Evolutionary conservation across 2,888 invertebrate genomes (phyloP).

Genomic region (Drosophila longiperda): DNA sequence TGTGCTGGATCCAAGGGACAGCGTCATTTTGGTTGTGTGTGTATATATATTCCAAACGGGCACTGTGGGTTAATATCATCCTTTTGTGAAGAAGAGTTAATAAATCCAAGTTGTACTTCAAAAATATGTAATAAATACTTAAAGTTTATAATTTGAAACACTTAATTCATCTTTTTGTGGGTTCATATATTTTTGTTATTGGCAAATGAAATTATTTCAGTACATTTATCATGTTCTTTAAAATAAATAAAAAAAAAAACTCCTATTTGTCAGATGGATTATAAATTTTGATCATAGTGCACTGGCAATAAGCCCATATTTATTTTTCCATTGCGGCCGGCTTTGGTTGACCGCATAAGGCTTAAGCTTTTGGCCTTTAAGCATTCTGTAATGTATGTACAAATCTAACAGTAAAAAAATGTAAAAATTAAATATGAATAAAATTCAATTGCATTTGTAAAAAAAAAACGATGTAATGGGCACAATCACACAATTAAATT

Average conservation of each 20-base stretch:
- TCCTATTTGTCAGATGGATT: neutral
- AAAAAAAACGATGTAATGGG: constrained; percentile 28
- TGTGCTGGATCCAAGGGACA: constrained; percentile 57
- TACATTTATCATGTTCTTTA: neutral
- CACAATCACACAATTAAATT: constrained; percentile 59
- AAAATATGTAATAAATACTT: neutral
- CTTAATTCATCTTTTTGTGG: neutral
- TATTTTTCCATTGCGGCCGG: constrained; percentile 76
- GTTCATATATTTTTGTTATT: neutral
- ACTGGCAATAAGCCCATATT: constrained; percentile 62
- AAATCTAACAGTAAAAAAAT: constrained; percentile 59
- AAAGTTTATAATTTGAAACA: neutral
- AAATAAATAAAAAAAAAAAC: neutral
- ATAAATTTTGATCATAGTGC: constrained; percentile 3
- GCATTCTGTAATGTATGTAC: constrained; percentile 66
- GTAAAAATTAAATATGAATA: constrained; percentile 17
- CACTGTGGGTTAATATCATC: neutral
- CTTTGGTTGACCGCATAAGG: constrained; percentile 73
- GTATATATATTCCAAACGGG: neutral
- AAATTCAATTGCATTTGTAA: constrained; percentile 34
- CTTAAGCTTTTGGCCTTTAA: constrained; percentile 79
- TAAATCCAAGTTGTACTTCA: neutral
- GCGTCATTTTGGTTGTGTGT: constrained; percentile 22
- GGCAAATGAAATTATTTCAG: neutral
- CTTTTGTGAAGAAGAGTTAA: neutral